Conservation (phyloP, 2,888 invertebrate genomes). For the Drosophila neotestacea region DNA sequence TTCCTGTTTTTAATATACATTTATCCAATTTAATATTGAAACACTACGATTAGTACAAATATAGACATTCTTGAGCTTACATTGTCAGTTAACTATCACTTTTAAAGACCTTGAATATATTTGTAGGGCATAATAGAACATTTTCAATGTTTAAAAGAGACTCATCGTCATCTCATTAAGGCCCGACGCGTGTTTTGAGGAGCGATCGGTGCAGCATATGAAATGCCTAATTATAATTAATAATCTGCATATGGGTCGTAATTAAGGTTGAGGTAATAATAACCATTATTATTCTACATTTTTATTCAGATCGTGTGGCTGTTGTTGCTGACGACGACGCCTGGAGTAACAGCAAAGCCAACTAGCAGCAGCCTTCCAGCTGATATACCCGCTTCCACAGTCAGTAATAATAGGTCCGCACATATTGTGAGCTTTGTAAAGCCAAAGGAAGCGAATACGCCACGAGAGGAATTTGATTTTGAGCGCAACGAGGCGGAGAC, state of each 20-base stretch:
- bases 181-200: conserved; percentile 39
- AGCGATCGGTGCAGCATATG: conserved; percentile 46
- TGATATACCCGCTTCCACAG: conserved; percentile 40
- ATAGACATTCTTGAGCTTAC: neutral
- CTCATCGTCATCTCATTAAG: conserved; percentile 46
- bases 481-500: conserved; percentile 65
- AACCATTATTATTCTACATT: conserved; percentile 22
- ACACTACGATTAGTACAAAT: neutral
- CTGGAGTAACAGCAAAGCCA: conserved; percentile 45
- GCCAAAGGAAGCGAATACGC: conserved; percentile 37
- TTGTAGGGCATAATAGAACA: conserved; percentile 38
- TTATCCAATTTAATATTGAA: no score
- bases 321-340: conserved; percentile 43
- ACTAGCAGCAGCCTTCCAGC: conserved; percentile 11
- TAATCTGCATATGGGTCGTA: conserved; percentile 36
- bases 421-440: conserved; percentile 78
- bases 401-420: conserved; percentile 25
- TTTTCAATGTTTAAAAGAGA: conserved; percentile 27
- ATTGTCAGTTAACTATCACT: conserved; percentile 16
- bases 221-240: conserved; percentile 63
- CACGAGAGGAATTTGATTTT: conserved; percentile 71
- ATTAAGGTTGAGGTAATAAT: conserved; percentile 41
- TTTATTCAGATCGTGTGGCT: conserved; percentile 59
- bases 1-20: no score
- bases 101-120: conserved; percentile 47